phyloP scores from a whole-genome alignment of 1,140 invertebrate genomes.

The Manduca sexta region DNA sequence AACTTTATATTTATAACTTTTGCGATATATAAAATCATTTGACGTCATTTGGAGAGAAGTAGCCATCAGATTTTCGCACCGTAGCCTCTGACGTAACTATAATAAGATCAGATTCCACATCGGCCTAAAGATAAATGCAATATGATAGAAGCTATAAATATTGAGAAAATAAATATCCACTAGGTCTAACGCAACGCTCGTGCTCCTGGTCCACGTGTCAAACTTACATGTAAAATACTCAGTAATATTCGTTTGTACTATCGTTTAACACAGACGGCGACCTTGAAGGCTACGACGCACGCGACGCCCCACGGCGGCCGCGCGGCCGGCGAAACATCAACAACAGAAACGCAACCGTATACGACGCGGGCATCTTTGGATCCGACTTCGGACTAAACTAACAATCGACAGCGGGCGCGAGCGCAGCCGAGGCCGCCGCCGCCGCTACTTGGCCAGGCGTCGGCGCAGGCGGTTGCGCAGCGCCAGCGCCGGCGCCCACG shows the following conservation, averaged over 20 bases:
- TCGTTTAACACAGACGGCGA: conserved; percentile 36
- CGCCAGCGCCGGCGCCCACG: conserved; percentile 51
- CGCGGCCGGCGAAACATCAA: conserved; percentile 5
- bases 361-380: conserved; percentile 67
- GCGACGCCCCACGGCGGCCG: conserved; percentile 1
- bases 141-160: conserved; percentile 55
- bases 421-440: conserved; percentile 9
- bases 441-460: conserved; percentile 48
- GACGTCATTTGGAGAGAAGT: neutral
- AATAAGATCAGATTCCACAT: conserved; percentile 46
- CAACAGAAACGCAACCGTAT: conserved; percentile 54
- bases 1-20: neutral
- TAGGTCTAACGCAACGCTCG: conserved; percentile 52
- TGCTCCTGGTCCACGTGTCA: conserved; percentile 62
- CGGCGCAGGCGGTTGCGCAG: conserved; percentile 52
- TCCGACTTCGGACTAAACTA: conserved; percentile 16
- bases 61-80: neutral
- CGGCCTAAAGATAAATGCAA: conserved; percentile 57
- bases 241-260: conserved; percentile 67
- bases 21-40: neutral
- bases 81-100: conserved; percentile 49
- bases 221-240: conserved; percentile 55
- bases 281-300: conserved; percentile 9
- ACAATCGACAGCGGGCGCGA: conserved; percentile 11
- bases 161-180: conserved; percentile 65